These are phyloP conservation scores for Tipula unca DNA, from an alignment of 2,888 invertebrate species.

Conservation along the genomic window DNA sequence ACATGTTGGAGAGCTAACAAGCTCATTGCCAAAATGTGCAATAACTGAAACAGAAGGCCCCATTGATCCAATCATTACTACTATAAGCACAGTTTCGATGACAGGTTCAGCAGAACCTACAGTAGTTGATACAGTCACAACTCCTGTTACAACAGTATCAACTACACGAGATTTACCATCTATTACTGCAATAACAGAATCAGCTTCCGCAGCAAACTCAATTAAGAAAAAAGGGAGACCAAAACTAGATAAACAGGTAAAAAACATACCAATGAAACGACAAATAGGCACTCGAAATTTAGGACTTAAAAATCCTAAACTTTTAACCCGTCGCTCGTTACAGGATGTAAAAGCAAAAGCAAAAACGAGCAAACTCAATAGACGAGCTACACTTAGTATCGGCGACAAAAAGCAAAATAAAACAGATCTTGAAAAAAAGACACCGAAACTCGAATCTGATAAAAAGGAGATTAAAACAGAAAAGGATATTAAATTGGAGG, in stretches of 20 bases:
- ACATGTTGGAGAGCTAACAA: background rate
- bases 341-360: background rate
- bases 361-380: background rate
- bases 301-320: background rate
- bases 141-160: background rate
- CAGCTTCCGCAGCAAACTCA: background rate
- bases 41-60: background rate
- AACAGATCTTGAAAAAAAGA: background rate
- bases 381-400: background rate
- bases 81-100: background rate
- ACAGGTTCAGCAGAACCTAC: background rate
- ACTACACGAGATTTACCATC: background rate
- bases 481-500: conserved; percentile 9
- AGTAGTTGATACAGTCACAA: background rate
- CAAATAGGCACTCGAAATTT: conserved; percentile 2
- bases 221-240: background rate
- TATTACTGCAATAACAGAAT: background rate
- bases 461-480: background rate
- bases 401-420: background rate
- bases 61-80: background rate
- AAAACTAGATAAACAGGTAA: background rate
- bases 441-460: background rate
- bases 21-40: background rate
- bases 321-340: background rate
- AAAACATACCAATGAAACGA: background rate